These are phyloP conservation scores for Charadrius vociferus DNA, from an alignment of 2,113 vertebrate genomes.

Conservation along the genomic window DNA sequence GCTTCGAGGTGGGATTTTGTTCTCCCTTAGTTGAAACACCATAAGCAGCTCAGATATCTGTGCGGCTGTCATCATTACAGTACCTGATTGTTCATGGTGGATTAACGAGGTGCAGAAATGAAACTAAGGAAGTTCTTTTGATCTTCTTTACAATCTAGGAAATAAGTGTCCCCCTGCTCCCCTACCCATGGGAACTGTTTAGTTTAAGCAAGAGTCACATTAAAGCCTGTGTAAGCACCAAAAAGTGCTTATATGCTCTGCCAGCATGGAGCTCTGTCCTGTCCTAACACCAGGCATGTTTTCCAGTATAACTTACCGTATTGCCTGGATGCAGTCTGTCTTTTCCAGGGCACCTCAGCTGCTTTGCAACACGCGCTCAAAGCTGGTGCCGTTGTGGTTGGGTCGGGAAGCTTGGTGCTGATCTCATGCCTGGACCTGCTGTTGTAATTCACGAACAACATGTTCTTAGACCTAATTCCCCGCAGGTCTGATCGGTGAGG, in stretches of 20 bases:
- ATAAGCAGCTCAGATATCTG: neutral
- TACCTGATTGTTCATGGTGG: neutral
- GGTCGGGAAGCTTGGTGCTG: neutral
- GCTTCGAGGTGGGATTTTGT: neutral
- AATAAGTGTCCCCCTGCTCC: neutral
- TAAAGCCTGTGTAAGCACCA: neutral
- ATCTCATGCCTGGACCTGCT: neutral
- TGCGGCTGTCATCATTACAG: neutral
- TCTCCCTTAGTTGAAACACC: neutral
- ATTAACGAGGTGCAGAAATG: conserved; percentile 3
- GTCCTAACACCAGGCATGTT: neutral
- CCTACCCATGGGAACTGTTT: neutral
- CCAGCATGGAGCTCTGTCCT: neutral
- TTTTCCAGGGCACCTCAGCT: neutral
- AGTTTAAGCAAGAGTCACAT: neutral
- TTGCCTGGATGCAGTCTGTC: neutral
- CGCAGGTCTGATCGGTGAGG: neutral
- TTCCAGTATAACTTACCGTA: rapidly evolving
- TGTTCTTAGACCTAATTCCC: conserved; percentile 26
- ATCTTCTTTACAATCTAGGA: neutral
- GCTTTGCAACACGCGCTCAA: rapidly evolving
- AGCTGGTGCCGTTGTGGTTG: neutral
- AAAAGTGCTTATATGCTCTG: neutral
- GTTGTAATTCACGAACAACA: neutral
- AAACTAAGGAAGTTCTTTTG: conserved; percentile 10